Evolutionary conservation across 1,140 invertebrate species (phyloP), one percentile per base, ranked within the genome.

Genomic region (Bombus confusus): DNA sequence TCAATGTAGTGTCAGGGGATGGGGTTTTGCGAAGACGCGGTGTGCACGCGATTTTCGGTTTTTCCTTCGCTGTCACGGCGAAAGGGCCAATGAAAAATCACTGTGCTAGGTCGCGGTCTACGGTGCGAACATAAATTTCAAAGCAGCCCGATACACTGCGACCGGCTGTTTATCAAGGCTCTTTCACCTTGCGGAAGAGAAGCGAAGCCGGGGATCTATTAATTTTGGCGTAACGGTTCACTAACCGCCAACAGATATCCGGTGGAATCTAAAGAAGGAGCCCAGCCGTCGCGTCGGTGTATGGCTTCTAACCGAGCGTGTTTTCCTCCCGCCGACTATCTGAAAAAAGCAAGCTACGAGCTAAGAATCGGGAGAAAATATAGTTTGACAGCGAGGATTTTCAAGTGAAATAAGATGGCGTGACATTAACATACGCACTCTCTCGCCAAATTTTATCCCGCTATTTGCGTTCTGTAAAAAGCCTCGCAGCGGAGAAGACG

Each of bases 81-180:
- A 89, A 86, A 69, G 73, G 57, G 62, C 59, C 86, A 87, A 89
- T 93, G 92, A 93, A 93, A 93, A 93, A 93, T 93, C 87, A 86
- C 82, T 62, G 77, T 28, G 77, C 76, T 66, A 39, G 64, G 74
- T 87, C 74, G 89, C 87, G 90, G 88, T 83, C 76, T 85, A 85
- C 78, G 80, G 86, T 41, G 62, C 83, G 84, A 71, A 90, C 89
- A 92, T 93, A 93, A 93, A 93, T 93, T 92, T 88, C 83, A 75
- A 86, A 86, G 81, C 59, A 74, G 34, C 73, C 83, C 88, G 88
- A 91, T 93, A 92, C 89, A 90, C 82, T n/a, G 77, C 28, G 34
- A 78, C 82, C 77, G 64, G 88, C 86, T 37, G 90, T 93, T 93
- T 93, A 93, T 93, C 92, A 92, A 86, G 84, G 71, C 86, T 87